Evolutionary conservation across 2,888 invertebrate species (phyloP), one percentile per base, ranked within the genome.

Genomic region (Acleris holmiana): DNA sequence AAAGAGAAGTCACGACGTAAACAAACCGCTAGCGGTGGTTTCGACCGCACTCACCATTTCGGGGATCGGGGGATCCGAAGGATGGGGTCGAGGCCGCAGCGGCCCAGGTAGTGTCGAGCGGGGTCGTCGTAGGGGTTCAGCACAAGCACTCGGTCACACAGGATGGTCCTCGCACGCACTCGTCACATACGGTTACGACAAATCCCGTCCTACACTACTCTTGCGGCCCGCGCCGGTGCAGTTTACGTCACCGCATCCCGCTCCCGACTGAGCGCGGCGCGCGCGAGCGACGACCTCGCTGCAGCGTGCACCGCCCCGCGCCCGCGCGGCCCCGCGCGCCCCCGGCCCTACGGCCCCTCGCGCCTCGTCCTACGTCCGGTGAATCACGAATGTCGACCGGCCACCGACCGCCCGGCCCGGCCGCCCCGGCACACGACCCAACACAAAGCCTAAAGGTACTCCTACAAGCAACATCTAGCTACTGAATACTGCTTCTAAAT

Each of bases 231-330:
- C 85, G 91, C 91, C 91, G 89, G 84, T 92, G 92, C 92, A 91
- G 88, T 87, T 86, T 89, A 91, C 93, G 91, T 91, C 92, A 91
- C 92, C 91, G 91, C 91, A 92, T 92, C 91, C 91, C 91, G 91
- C 90, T 91, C 91, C 91, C 88, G 90, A 91, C 91, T 70, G 77
- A 76, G 71, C 82, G 81, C 76, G 72, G 72, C 79, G 86, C 84
- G 84, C 80, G 88, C 89, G 90, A 89, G 82, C 90, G 91, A 89
- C 91, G 91, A 90, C 90, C 91, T 90, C 90, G 89, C 88, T 89
- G 90, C 91, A 89, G 84, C 88, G 88, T 89, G 89, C 89, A 89
- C 84, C 87, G 82, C 78, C 85, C 86, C 87, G 81, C 87, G 65
- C 74, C 66, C 68, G 76, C 77, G 73, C 75, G 73, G 67, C 73